phyloP scores from a whole-genome alignment of 2,797 vertebrate genomes.

The Buphagus erythrorhynchus region DNA sequence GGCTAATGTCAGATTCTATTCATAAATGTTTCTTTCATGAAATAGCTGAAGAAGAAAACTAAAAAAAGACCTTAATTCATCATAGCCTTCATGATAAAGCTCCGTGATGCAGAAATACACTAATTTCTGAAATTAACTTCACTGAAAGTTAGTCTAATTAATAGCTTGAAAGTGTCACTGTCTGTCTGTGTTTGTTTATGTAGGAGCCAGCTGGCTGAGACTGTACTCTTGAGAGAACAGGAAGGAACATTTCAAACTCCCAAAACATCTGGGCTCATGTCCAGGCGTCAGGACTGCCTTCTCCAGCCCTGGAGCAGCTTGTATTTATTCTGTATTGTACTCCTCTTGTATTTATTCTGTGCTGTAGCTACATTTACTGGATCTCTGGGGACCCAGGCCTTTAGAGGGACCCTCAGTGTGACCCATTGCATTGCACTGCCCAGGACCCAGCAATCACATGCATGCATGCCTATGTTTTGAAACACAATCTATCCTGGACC shows the following conservation, averaged over 20 bases:
- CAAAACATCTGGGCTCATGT: conserved; percentile 1
- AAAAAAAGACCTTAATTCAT: background rate
- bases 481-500: background rate
- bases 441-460: background rate
- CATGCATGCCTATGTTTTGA: background rate
- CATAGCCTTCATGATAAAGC: background rate
- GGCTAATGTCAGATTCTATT: background rate
- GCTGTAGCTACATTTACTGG: background rate
- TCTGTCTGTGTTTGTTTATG: conserved; percentile 23
- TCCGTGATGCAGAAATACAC: background rate
- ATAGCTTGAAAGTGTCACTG: conserved; percentile 2
- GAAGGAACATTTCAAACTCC: conserved; percentile 14
- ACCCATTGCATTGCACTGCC: background rate
- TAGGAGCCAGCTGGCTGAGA: background rate
- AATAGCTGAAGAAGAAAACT: background rate
- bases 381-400: background rate
- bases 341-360: background rate
- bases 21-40: background rate
- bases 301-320: background rate
- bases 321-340: background rate
- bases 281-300: conserved; percentile 22
- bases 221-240: conserved; percentile 4
- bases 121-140: conserved; percentile 39
- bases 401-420: background rate
- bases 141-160: conserved; percentile 10